Conservation (phyloP, 2,888 invertebrate species). For the Operophtera brumata region DNA sequence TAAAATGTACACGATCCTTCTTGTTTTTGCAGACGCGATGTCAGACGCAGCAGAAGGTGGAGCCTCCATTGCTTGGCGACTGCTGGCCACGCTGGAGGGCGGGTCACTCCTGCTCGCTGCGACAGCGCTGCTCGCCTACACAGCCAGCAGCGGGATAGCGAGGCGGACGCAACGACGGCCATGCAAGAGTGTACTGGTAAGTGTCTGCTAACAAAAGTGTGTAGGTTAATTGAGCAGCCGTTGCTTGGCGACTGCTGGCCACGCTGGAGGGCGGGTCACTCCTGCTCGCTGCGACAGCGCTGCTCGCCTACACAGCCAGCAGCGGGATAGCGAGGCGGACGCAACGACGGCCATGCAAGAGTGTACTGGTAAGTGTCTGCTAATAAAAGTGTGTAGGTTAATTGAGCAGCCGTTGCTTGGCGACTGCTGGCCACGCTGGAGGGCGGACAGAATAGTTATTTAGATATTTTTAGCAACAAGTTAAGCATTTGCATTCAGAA, state of each 20-base stretch:
- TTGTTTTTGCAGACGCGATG: conserved; percentile 45
- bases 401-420: conserved; percentile 63
- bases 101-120: conserved; percentile 62
- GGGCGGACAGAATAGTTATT: too few relatives aligned
- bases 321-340: conserved; percentile 36
- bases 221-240: conserved; percentile 41
- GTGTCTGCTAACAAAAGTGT: neutral
- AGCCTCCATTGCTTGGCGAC: conserved; percentile 63
- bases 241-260: conserved; percentile 70
- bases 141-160: conserved; percentile 46
- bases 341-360: conserved; percentile 31
- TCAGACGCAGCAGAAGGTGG: conserved; percentile 59
- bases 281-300: conserved; percentile 58
- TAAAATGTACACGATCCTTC: neutral
- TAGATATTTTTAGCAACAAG: too few relatives aligned
- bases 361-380: conserved; percentile 51
- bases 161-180: conserved; percentile 24
- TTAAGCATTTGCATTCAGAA: too few relatives aligned
- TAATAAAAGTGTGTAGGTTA: neutral
- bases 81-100: conserved; percentile 68
- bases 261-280: conserved; percentile 68
- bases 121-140: conserved; percentile 63
- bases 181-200: conserved; percentile 55
- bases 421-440: conserved; percentile 68
- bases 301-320: conserved; percentile 61